These are phyloP conservation scores for Ochotona princeps DNA, from an alignment of 2,113 vertebrate species.

Conservation along the genomic window DNA sequence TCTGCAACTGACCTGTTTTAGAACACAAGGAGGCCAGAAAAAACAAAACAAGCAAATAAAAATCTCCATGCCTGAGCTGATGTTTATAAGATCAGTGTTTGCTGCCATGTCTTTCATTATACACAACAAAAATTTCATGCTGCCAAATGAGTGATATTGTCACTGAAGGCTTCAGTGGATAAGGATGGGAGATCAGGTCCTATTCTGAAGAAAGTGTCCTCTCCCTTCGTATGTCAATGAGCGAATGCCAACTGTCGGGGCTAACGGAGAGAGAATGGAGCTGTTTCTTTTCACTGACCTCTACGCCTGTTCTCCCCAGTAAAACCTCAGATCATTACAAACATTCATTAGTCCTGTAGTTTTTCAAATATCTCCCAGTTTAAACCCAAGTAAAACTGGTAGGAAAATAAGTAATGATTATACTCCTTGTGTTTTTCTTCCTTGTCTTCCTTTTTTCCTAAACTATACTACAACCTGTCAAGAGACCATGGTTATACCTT, in stretches of 20 bases:
- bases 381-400: not conserved
- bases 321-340: not conserved
- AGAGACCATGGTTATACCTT: not conserved
- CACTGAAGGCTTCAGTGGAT: not conserved
- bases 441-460: not conserved
- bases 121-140: rapidly evolving
- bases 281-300: not conserved
- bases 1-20: not conserved
- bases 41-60: not conserved
- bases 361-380: not conserved
- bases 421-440: not conserved
- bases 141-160: not conserved
- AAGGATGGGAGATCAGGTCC: not conserved
- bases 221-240: not conserved
- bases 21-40: not conserved
- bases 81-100: not conserved
- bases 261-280: rapidly evolving
- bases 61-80: not conserved
- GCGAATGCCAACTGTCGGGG: not conserved
- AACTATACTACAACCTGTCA: constrained; percentile 3
- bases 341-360: not conserved
- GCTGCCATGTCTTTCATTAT: not conserved
- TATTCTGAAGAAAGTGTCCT: not conserved
- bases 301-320: not conserved
- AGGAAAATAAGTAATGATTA: not conserved